Percentiles rank a stretch among this genome's conserved stretches.
phyloP scores from a whole-genome alignment of 2,113 vertebrate species.

The Odobenus rosmarus region DNA sequence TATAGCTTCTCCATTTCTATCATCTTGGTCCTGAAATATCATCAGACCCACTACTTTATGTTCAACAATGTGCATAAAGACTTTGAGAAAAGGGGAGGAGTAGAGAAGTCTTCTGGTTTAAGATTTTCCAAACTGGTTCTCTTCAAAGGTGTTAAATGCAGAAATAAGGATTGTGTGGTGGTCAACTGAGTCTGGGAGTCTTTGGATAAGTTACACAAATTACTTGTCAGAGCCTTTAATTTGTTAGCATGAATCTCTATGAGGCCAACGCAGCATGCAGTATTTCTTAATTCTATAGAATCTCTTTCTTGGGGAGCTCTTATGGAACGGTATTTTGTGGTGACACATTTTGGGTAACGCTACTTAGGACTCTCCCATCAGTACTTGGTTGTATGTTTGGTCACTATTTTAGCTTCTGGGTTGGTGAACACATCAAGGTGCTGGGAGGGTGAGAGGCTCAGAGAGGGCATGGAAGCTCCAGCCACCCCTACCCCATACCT shows the following conservation, averaged over 20 bases:
- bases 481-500: not conserved
- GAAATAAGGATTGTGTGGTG: not conserved
- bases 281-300: not conserved
- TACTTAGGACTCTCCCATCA: not conserved
- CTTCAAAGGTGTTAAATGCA: not conserved
- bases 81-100: not conserved
- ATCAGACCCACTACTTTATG: not conserved
- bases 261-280: not conserved
- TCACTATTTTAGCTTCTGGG: not conserved
- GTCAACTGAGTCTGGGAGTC: not conserved
- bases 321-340: not conserved
- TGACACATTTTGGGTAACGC: not conserved
- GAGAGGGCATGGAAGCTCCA: not conserved
- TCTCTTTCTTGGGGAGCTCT: not conserved
- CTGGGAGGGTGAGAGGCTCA: not conserved
- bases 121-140: not conserved
- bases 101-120: not conserved
- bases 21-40: not conserved
- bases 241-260: not conserved
- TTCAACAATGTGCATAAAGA: not conserved
- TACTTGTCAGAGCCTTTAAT: not conserved
- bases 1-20: not conserved
- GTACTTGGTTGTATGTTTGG: not conserved
- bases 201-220: not conserved
- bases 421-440: not conserved